A percentile compares a stretch with the other conserved stretches of the same genome.
Evolutionary conservation across 2,797 vertebrate species (phyloP).

Genomic region (Adelosebastes latens): DNA sequence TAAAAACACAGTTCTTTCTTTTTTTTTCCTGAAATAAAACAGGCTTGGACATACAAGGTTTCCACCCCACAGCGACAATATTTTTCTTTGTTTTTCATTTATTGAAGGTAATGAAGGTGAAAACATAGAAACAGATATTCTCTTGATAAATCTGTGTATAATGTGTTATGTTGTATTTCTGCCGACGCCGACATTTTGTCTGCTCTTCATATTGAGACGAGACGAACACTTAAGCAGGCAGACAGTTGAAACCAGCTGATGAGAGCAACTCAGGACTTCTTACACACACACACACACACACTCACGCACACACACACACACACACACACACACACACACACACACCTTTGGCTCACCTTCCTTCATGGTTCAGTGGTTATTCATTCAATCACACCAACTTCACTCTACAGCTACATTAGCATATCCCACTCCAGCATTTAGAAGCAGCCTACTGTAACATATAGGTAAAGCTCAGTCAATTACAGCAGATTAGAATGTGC

Average conservation of each 20-base stretch:
- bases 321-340: slow-evolving; percentile 21
- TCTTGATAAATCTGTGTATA: background rate
- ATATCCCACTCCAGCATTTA: slow-evolving; percentile 38
- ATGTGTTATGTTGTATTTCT: background rate
- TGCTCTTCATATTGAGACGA: slow-evolving; percentile 11
- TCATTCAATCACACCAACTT: slow-evolving; percentile 48
- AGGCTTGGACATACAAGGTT: background rate
- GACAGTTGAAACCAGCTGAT: slow-evolving; percentile 30
- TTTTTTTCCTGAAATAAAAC: background rate
- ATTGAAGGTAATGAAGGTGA: background rate
- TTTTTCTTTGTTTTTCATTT: background rate
- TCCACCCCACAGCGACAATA: background rate
- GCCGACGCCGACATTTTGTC: background rate
- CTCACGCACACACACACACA: background rate
- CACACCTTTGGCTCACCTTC: slow-evolving; percentile 58
- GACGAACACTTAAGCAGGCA: slow-evolving; percentile 11
- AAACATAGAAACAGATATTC: background rate
- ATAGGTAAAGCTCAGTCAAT: slow-evolving; percentile 45
- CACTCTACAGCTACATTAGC: slow-evolving; percentile 39
- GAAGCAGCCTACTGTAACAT: slow-evolving; percentile 40
- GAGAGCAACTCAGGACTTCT: slow-evolving; percentile 9
- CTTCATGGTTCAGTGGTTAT: slow-evolving; percentile 61
- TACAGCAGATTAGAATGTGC: slow-evolving; percentile 54
- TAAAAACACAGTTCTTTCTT: too few relatives aligned
- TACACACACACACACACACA: slow-evolving; percentile 4